These are phyloP conservation scores for Platichthys stellatus DNA, from an alignment of 2,113 vertebrate genomes.

Conservation along the genomic window DNA sequence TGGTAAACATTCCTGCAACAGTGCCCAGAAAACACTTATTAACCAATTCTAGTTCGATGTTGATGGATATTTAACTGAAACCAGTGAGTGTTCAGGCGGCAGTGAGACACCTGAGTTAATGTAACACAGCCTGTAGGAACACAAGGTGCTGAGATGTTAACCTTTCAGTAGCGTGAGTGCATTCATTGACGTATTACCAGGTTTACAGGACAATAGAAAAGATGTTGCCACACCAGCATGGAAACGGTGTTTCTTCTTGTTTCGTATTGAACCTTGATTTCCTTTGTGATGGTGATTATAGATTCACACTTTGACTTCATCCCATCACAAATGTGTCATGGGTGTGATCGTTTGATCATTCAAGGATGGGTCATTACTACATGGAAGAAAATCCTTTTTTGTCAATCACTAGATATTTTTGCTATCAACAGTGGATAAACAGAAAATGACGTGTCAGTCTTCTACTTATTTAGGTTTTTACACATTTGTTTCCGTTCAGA, in stretches of 20 bases:
- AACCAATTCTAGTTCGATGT: neutral
- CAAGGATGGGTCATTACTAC: neutral
- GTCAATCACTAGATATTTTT: too few relatives aligned
- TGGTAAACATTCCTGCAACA: neutral
- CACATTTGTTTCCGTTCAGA: neutral
- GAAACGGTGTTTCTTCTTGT: slow-evolving; percentile 14
- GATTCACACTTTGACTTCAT: neutral
- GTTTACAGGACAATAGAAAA: slow-evolving; percentile 48
- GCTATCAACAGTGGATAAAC: too few relatives aligned
- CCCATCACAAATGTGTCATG: neutral
- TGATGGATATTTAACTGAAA: slow-evolving; percentile 25
- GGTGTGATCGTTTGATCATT: neutral
- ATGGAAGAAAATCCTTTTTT: neutral
- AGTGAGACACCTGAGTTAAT: slow-evolving; percentile 8
- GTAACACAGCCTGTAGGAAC: neutral
- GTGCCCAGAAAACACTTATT: neutral
- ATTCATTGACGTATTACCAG: slow-evolving; percentile 34
- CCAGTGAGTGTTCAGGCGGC: neutral
- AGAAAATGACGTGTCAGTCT: too few relatives aligned
- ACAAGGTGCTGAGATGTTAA: slow-evolving; percentile 13
- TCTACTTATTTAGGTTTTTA: neutral
- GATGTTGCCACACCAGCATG: slow-evolving; percentile 50
- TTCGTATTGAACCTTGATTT: slow-evolving; percentile 6
- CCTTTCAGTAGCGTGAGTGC: slow-evolving; percentile 15
- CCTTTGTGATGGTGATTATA: neutral